phyloP scores from a whole-genome alignment of 2,797 vertebrate genomes.

The Acrossocheilus wenchowensis region DNA sequence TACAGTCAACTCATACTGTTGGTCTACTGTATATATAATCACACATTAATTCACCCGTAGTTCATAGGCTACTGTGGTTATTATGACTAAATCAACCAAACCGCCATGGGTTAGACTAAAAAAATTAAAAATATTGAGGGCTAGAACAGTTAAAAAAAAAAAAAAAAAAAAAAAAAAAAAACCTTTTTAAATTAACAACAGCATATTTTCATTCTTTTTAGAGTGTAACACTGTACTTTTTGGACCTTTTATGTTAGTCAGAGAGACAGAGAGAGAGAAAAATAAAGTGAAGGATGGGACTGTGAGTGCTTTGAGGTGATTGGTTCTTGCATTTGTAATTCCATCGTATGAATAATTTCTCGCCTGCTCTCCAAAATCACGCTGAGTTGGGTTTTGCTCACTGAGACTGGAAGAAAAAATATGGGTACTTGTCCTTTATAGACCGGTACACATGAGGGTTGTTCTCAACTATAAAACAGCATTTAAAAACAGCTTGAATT shows the following conservation, averaged over 20 bases:
- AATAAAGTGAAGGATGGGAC: constrained; percentile 14
- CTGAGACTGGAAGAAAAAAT: not conserved
- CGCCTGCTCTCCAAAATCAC: not conserved
- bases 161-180: not conserved
- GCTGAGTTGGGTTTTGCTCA: not conserved
- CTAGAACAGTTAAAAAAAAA: not conserved
- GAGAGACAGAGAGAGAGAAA: constrained; percentile 2
- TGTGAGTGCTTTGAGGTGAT: constrained; percentile 29
- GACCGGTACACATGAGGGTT: constrained; percentile 9
- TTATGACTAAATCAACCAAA: not conserved
- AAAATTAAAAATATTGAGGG: not conserved
- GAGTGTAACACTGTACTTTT: not conserved
- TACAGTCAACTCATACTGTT: not conserved
- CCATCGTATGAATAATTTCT: constrained; percentile 25
- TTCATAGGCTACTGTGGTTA: not conserved
- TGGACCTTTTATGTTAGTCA: not conserved
- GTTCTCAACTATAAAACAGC: constrained; percentile 26
- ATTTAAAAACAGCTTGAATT: constrained; percentile 36
- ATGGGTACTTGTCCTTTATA: constrained; percentile 7
- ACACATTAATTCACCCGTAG: not conserved
- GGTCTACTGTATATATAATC: not conserved
- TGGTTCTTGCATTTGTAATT: constrained; percentile 37
- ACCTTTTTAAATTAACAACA: not conserved
- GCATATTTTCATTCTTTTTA: not conserved
- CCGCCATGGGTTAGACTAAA: too few species aligned